These are phyloP conservation scores for Globicephala melas DNA, from an alignment of 2,113 vertebrate species.

Conservation along the genomic window DNA sequence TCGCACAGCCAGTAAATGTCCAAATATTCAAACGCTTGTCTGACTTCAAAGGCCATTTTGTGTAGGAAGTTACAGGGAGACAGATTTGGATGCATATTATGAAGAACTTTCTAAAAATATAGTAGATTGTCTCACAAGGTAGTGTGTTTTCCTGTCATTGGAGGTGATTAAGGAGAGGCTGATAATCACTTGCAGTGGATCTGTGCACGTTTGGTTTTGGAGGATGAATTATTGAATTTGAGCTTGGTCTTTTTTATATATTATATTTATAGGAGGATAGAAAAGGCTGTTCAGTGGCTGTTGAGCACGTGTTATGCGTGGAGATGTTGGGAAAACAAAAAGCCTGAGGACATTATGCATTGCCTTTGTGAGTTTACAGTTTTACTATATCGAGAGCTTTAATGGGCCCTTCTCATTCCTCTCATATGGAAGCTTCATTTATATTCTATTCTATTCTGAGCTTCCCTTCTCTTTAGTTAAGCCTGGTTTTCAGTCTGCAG, in stretches of 20 bases:
- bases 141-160: neutral
- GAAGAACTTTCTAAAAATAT: conserved; percentile 10
- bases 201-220: neutral
- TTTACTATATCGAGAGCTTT: neutral
- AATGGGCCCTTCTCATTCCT: neutral
- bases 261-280: neutral
- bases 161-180: conserved; percentile 4
- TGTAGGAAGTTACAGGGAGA: neutral
- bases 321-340: neutral
- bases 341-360: neutral
- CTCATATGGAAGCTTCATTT: neutral
- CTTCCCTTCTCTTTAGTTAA: neutral
- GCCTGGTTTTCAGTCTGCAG: neutral
- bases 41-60: neutral
- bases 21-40: neutral
- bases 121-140: neutral
- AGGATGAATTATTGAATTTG: neutral
- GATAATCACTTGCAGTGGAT: neutral
- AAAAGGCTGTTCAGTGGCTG: neutral
- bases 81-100: neutral
- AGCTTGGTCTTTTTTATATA: neutral
- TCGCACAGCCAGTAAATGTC: neutral
- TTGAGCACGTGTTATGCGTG: neutral
- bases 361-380: neutral
- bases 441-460: neutral